Conservation (phyloP, 2,113 vertebrate genomes). For the Sceloporus undulatus region DNA sequence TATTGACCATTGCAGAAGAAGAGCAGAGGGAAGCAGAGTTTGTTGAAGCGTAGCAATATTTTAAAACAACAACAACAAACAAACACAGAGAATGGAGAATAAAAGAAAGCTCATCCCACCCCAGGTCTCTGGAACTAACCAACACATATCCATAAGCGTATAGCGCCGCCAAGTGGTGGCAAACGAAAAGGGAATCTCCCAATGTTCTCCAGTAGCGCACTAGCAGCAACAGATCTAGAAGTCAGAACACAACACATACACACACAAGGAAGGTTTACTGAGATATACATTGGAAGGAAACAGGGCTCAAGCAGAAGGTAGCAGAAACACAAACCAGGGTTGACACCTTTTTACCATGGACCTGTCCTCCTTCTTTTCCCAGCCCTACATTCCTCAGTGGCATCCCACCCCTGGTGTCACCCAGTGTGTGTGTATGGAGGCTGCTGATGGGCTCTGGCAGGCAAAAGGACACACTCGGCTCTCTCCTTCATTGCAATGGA, state of each 20-base stretch:
- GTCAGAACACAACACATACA: slow-evolving; percentile 5
- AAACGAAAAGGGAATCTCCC: slow-evolving; percentile 84
- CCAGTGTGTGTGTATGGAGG: no score
- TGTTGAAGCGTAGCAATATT: neutral
- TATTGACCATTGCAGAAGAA: neutral
- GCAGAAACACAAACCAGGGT: neutral
- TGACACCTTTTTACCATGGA: no score
- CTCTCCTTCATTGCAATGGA: no score
- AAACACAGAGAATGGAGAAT: neutral
- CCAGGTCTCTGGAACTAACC: slow-evolving; percentile 71
- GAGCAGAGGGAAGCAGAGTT: neutral
- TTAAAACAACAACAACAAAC: neutral
- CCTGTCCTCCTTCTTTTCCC: neutral
- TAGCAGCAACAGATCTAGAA: slow-evolving; percentile 81
- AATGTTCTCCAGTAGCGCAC: slow-evolving; percentile 84
- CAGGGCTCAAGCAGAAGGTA: neutral
- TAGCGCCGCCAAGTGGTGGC: slow-evolving; percentile 86
- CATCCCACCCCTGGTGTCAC: no score
- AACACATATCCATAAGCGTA: slow-evolving; percentile 86
- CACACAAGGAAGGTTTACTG: neutral
- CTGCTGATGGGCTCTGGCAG: no score
- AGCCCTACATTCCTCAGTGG: no score
- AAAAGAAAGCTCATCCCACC: neutral
- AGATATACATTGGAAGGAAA: neutral
- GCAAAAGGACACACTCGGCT: no score